Base-by-base conservation (phyloP, 2,797 vertebrate species). In the Platyrinchus mystaceus region DNA sequence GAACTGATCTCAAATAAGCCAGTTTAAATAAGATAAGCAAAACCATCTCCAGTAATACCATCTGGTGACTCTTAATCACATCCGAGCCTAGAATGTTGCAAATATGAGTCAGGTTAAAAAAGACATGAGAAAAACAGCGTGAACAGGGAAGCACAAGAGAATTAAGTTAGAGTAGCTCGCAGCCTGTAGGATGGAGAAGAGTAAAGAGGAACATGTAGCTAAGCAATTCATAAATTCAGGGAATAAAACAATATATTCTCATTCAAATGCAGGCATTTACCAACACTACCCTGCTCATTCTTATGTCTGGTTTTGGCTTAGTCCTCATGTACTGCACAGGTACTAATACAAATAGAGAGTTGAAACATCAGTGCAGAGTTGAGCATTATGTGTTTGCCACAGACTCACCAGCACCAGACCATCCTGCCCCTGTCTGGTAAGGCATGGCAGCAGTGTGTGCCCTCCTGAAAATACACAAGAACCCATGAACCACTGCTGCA, bases 1-100 rank as follows among this genome's bases (percentile, higher is more conserved):
- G 74, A 93, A 87, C 27, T 67, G 46, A 41, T 70, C 56, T 95
- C 62, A 84, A 94, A 89, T 80, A 89, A 95, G 63, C 73, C 95
- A 81, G 67, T 91, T 88, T 94, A 94, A 96, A 84, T 86, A 93
- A 94, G 80, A 91, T 67, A 71, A 87, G 53, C 69, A 89, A 93
- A 93, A 34, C 49, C 84, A 68, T 85, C 86, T 90, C 75, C 82
- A 95, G 75, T 82, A 80, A 76, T 84, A 83, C 77, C 84, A 94
- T 94, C 94, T 95, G 92, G 69, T 93, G 70, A 60, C 47, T 88
- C 74, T 95, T 95, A 94, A 92, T 95, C 89, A 95, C 67, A 73
- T 91, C 55, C 1, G 1, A 93, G 76, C n/a, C 47, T 82, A 82
- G 87, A 95, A 76, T 64, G 37, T 53, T 81, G 76, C 63, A 86